Base-by-base conservation (phyloP, 1,140 invertebrate genomes). In the Nasonia vitripennis region DNA sequence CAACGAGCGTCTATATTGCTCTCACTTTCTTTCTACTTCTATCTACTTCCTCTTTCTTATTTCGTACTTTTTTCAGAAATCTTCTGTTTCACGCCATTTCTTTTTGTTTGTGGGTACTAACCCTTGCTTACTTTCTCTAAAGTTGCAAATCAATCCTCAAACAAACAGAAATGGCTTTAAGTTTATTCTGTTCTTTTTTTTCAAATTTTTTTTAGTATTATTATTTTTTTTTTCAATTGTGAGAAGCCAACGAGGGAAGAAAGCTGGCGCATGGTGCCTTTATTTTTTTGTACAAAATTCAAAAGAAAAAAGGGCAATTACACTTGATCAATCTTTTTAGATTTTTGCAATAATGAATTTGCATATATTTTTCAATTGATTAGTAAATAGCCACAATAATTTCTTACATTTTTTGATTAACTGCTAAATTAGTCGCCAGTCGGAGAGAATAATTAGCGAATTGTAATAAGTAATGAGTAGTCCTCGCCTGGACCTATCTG, bases 401-500 rank as follows among this genome's bases (percentile, higher is more conserved):
- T 27, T 68, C 79, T 75, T 79, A 73, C 78, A 14, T 78, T 79
- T 71, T 84, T 84, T 74, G n/a, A 86, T 87, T 73, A 78, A 85
- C 71, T 87, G 84, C 81, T 87, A 37, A 83, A 86, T 89, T 87
- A 87, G 83, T 86, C 77, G 86, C 86, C 70, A 88, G 86, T 82
- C 73, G 86, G 74, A 77, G 85, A 83, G 37, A 87, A 86, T 70
- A 87, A 80, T 87, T 82, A 86, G 74, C 31, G 73, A 86, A 84
- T 84, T 84, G 41, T 74, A 82, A 87, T 89, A 88, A 89, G 87
- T 70, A 86, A 87, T 80, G 55, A 79, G 83, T 87, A 89, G 84
- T 88, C 90, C 87, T 88, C 71, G 84, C 86, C 81, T 84, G 82
- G 86, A 84, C 87, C 87, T 87, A 83, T 87, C 71, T 86, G 84